Evolutionary conservation across 92 coral and sea anemone species (phyloP), one percentile per base, ranked within the genome.

Genomic region (Epizoanthus ramosus): DNA sequence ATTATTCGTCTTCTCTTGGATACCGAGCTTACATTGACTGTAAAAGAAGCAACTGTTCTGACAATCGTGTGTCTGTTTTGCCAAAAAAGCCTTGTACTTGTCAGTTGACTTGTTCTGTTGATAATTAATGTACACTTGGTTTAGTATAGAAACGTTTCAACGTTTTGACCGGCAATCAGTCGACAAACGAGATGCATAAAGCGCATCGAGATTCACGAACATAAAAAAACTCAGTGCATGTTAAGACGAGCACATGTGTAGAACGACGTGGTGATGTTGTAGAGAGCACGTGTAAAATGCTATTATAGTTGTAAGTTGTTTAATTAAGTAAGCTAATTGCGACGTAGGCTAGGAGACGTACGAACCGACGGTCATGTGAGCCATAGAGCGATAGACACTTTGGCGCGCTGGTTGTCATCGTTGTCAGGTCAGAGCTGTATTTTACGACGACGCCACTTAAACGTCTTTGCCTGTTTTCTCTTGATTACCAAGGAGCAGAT

Each of bases 281-380:
- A 9, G 71, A 37, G 39, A 60, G 58, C 82, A 77, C 82, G 82
- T 77, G 82, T 16, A 60, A 41, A 12, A 61, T 33, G 39, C 70
- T 69, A 77, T 77, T 41, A 17, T 54, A 77, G 70, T 77, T 61
- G 23, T 14, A 19, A 35, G 54, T 17, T 8, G 82, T 17, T 75
- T 75, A 75, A 75, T 75, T 58, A 58, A 33, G 41, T 75, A 75
- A 59, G 37, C 68, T 24, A 6, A 13, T 65, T 24, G 8, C 19
- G 33, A 25, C 47, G 18, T 18, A n/a, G 22, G 67, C 80, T 75
- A 75, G 80, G 68, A 57, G 68, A 75, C 57, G 54, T 8, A 57
- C 8, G 54, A 39, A 39, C n/a, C n/a, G n/a, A n/a, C 14, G 21
- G 71, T 60, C 53, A 15, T 60, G n/a, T n/a, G n/a, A n/a, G n/a